Percentiles rank a stretch among this genome's conserved stretches.
These are phyloP conservation scores for Drymodes brunneopygia DNA, from an alignment of 2,113 vertebrate genomes.

Conservation along the genomic window DNA sequence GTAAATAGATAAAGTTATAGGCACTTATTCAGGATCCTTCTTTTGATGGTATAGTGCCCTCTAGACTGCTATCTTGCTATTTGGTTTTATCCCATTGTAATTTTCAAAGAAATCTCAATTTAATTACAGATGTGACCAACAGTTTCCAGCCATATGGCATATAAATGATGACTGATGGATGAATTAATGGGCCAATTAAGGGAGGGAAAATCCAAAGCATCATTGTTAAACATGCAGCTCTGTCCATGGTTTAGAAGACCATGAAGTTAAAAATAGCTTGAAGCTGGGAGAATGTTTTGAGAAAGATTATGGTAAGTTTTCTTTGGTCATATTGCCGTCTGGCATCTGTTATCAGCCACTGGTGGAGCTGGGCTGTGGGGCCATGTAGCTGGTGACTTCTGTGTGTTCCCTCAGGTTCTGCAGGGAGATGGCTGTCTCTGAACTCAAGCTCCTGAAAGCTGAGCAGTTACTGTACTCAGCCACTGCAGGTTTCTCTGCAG, in stretches of 20 bases:
- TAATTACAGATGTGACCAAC: not conserved
- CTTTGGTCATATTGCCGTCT: not conserved
- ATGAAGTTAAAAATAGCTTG: not conserved
- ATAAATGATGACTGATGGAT: not conserved
- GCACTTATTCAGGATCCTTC: not conserved
- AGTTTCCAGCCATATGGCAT: not conserved
- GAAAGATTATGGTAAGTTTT: not conserved
- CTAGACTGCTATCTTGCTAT: not conserved
- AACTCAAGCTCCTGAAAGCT: not conserved
- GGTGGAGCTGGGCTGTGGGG: not conserved
- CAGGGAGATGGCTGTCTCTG: not conserved
- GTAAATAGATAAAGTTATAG: not conserved
- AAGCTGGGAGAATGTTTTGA: not conserved
- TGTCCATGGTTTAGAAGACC: not conserved
- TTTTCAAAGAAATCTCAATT: not conserved
- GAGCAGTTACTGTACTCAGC: not conserved
- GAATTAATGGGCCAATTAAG: not conserved
- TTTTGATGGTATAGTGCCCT: not conserved
- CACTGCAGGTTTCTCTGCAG: not conserved
- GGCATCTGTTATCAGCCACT: not conserved
- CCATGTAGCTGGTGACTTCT: not conserved
- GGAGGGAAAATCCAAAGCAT: not conserved
- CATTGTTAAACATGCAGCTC: not conserved
- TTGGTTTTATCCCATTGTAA: not conserved
- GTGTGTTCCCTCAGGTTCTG: not conserved